Evolutionary conservation across 2,113 vertebrate genomes (phyloP), one percentile per base, ranked within the genome.

Genomic region (Alligator sinensis): DNA sequence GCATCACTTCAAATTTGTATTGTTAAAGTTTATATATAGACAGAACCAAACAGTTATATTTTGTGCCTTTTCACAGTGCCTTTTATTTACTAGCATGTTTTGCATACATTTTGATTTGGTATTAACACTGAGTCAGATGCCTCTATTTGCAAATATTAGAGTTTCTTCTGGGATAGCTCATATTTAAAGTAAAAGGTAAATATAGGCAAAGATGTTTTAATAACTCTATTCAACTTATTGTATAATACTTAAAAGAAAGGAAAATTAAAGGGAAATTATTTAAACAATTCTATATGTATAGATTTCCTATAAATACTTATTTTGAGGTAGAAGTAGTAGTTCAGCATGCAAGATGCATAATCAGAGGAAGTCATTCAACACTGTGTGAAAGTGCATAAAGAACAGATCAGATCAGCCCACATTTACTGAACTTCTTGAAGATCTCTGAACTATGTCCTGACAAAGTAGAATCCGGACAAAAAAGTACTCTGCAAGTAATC

Each of bases 1-100:
- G 3, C 91, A 80, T 92, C 96, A 90, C 74, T 94, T 94, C n/a
- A 84, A 85, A 95, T 96, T 95, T 93, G 60, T 82, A 87, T 90
- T 84, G 91, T 84, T 22, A 64, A 84, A 84, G 87, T 84, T 94
- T 90, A 94, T 81, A 87, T 66, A n/a, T 87, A 94, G 92, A 96
- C 64, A 14, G 89, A 90, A 34, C 89, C 88, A 90, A 94, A 86
- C 84, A 14, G 6, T 96, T 3, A 88, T 58, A 77, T 12, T 95
- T 79, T 81, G 30, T 82, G 87, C 82, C 57, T 94, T 89, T 94
- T 90, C 61, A 27, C 62, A 94, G 25, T 66, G 70, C 47, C 5
- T 74, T 82, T 84, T 95, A 80, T 83, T 92, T 91, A 88, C 55
- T 94, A 55, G 25, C 25, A 27, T 28, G 16, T 94, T 94, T 90